Conservation (phyloP, 2,113 vertebrate species). For the Paraplagusia blochii region DNA sequence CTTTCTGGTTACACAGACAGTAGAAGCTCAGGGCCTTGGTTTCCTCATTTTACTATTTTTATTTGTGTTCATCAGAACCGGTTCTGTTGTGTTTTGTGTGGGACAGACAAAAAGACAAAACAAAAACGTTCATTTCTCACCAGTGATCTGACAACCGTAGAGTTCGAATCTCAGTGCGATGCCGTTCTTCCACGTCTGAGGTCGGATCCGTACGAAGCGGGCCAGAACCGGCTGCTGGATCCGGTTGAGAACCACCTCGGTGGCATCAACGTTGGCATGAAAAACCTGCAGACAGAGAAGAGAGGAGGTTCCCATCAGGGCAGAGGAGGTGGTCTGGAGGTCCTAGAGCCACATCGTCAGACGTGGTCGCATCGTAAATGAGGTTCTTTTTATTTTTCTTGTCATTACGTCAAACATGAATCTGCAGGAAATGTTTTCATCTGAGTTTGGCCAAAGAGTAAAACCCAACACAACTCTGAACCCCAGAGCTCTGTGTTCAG, state of each 20-base stretch:
- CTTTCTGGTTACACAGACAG: no score
- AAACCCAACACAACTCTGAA: neutral
- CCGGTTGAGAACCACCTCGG: slow-evolving; percentile 92
- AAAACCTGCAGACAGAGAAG: slow-evolving; percentile 79
- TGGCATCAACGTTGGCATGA: slow-evolving; percentile 87
- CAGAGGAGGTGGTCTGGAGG: no score
- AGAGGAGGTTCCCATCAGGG: neutral
- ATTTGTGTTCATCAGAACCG: no score
- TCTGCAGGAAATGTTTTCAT: neutral
- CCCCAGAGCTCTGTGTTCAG: neutral
- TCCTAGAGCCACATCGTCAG: neutral
- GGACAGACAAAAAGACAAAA: neutral
- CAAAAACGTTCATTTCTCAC: slow-evolving; percentile 63
- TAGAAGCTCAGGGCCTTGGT: no score
- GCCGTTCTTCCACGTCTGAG: slow-evolving; percentile 91
- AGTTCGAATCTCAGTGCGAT: slow-evolving; percentile 92
- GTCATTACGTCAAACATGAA: slow-evolving; percentile 3
- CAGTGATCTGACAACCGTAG: slow-evolving; percentile 94
- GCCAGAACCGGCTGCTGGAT: slow-evolving; percentile 89
- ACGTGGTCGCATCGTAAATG: neutral
- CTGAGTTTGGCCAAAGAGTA: neutral
- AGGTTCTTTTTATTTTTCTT: neutral
- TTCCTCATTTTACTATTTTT: no score
- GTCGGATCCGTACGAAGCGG: slow-evolving; percentile 89
- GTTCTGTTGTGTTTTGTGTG: no score